Base-by-base conservation (phyloP, 1,140 invertebrate genomes). In the Scylla paramamosain region DNA sequence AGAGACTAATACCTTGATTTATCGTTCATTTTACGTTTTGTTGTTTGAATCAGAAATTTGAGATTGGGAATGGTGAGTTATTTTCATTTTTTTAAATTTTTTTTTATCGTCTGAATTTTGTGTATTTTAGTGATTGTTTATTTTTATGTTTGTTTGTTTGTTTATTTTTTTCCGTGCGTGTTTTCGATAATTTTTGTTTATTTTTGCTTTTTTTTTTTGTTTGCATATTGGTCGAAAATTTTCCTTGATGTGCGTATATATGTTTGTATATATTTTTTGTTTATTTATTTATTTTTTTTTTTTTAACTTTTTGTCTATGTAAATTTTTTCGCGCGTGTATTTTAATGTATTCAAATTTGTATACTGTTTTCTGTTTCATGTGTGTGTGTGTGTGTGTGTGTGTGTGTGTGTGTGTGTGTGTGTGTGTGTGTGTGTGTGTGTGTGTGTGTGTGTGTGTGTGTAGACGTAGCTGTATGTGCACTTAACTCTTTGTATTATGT, bases 361-460 rank as follows among this genome's bases (percentile, higher is more conserved):
- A 39, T 39, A 39, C 39, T 6, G n/a, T n/a, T n/a, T n/a, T n/a
- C n/a, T n/a, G n/a, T n/a, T n/a, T n/a, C n/a, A n/a, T 39, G 39
- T 2, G 1, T 2, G 6, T 39, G 6, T 39, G 39, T 39, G 6
- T 39, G 6, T 39, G 39, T 39, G 39, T 2, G 1, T 2, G 6
- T 39, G 6, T 39, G 39, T 39, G 6, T 39, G 6, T 39, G 39
- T 39, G 39, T 39, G 39, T 39, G 39, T 39, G 39, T 39, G 39
- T 39, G 39, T 39, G 39, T 39, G 39, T 39, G 39, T 39, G 39
- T 39, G 39, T 39, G 39, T 39, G 46, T 59, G 93, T 88, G 28
- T 93, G 39, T 84, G 82, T 87, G 39, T 93, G 91, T 87, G 83
- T 93, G 29, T 87, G 39, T 87, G 48, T 93, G 83, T 93, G 45